A percentile compares a stretch with the other conserved stretches of the same genome.
Evolutionary conservation across 1,140 invertebrate species (phyloP).

Genomic region (Temnothorax nylanderi): DNA sequence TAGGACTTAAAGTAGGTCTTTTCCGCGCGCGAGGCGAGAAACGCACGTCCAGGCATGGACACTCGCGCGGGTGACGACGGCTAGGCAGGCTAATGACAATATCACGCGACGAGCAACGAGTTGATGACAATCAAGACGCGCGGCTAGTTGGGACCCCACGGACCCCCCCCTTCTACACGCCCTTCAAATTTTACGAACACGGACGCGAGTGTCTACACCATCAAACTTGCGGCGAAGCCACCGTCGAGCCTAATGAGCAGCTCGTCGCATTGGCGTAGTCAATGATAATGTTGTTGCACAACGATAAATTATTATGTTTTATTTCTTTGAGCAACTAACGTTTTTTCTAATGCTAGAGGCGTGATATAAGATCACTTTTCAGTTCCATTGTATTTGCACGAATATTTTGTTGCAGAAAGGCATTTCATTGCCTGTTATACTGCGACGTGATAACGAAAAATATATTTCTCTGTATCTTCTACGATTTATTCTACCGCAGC

Average conservation of each 20-base stretch:
- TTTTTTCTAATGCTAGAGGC: background rate
- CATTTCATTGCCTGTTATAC: background rate
- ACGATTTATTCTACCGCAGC: conserved; percentile 5
- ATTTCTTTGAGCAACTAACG: background rate
- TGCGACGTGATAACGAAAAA: background rate
- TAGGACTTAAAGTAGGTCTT: conserved; percentile 60
- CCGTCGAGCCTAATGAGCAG: conserved; percentile 80
- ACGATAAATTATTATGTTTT: background rate
- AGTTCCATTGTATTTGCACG: background rate
- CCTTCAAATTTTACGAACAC: conserved; percentile 80
- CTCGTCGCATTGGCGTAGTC: conserved; percentile 77
- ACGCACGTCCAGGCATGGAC: conserved; percentile 8
- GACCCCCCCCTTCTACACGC: conserved; percentile 70
- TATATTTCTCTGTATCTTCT: background rate
- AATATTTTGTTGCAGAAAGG: background rate
- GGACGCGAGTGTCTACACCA: conserved; percentile 72
- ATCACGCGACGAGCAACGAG: conserved; percentile 79
- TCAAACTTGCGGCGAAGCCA: conserved; percentile 71
- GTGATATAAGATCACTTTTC: background rate
- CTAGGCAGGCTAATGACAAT: conserved; percentile 78
- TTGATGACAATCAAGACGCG: conserved; percentile 81
- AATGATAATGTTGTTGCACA: background rate
- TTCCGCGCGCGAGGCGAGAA: conserved; percentile 5
- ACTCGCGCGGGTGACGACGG: conserved; percentile 56
- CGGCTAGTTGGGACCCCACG: conserved; percentile 72